Conservation (phyloP, 2,888 invertebrate genomes). For the Eupithecia insigniata region DNA sequence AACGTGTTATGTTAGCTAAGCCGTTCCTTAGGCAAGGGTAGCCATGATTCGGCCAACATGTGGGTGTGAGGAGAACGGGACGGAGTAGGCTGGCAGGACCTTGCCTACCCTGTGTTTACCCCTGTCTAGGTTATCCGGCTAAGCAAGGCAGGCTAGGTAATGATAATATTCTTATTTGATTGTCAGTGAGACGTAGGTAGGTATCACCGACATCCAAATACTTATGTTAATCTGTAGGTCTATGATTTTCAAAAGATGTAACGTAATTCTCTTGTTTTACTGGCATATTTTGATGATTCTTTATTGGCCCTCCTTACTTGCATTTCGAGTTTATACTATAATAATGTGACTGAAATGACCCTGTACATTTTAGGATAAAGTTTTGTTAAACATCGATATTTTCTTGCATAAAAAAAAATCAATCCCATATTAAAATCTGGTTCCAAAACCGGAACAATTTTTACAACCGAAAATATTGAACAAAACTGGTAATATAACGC, state of each 20-base stretch:
- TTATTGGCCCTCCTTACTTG: not conserved
- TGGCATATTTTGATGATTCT: not conserved
- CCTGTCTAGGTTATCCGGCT: no score
- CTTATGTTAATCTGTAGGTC: not conserved
- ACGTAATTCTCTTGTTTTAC: not conserved
- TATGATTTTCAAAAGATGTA: not conserved
- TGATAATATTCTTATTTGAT: no score
- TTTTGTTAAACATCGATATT: constrained; percentile 13
- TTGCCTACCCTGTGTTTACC: no score
- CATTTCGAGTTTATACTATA: not conserved
- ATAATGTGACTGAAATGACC: constrained; percentile 12
- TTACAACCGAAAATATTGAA: constrained; percentile 22
- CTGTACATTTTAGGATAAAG: constrained; percentile 6
- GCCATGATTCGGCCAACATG: no score
- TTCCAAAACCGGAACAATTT: constrained; percentile 30
- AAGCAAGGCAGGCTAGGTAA: no score
- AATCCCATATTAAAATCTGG: constrained; percentile 25
- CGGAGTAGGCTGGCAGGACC: no score
- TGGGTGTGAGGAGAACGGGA: no score
- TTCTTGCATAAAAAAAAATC: constrained; percentile 20
- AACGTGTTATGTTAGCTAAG: no score
- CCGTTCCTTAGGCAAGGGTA: no score
- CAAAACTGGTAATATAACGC: constrained; percentile 30
- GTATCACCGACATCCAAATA: no score
- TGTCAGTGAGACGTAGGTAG: no score